Evolutionary conservation across 2,797 vertebrate genomes (phyloP).

Genomic region (Jordanella pulchra): DNA sequence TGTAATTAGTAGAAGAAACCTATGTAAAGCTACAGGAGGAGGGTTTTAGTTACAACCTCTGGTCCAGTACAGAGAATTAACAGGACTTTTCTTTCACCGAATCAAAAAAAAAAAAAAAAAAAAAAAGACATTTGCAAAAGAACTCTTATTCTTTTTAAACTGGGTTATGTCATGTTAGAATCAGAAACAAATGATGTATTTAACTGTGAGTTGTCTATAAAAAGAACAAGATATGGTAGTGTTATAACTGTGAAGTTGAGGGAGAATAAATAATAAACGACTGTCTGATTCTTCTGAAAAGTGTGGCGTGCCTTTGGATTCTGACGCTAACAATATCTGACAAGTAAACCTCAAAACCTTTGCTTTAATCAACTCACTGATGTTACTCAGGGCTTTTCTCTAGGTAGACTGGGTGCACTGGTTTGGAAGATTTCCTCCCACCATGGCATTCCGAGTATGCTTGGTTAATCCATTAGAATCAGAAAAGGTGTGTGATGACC

Average conservation of each 20-base stretch:
- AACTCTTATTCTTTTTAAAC: not conserved
- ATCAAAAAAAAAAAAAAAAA: too few species aligned
- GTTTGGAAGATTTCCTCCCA: slow-evolving; percentile 62
- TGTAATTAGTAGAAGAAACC: slow-evolving; percentile 77
- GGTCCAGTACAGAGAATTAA: not conserved
- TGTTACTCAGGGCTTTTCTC: slow-evolving; percentile 23
- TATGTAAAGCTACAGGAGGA: slow-evolving; percentile 53
- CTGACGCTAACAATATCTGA: slow-evolving; percentile 47
- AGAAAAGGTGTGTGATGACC: slow-evolving; percentile 29
- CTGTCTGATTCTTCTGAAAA: not conserved
- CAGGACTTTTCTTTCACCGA: not conserved
- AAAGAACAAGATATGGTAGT: not conserved
- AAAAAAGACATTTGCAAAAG: too few species aligned
- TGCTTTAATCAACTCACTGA: slow-evolving; percentile 66
- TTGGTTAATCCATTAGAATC: slow-evolving; percentile 34
- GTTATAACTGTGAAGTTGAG: not conserved
- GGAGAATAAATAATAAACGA: not conserved
- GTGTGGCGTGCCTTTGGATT: not conserved
- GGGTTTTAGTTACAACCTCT: slow-evolving; percentile 43
- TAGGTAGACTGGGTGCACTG: slow-evolving; percentile 30
- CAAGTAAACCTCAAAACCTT: slow-evolving; percentile 45
- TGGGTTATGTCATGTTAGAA: not conserved
- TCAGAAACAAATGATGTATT: not conserved
- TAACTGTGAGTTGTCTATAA: not conserved
- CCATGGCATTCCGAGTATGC: not conserved